These are phyloP conservation scores for Lepus townsendii DNA, from an alignment of 2,797 vertebrate genomes.

Conservation along the genomic window DNA sequence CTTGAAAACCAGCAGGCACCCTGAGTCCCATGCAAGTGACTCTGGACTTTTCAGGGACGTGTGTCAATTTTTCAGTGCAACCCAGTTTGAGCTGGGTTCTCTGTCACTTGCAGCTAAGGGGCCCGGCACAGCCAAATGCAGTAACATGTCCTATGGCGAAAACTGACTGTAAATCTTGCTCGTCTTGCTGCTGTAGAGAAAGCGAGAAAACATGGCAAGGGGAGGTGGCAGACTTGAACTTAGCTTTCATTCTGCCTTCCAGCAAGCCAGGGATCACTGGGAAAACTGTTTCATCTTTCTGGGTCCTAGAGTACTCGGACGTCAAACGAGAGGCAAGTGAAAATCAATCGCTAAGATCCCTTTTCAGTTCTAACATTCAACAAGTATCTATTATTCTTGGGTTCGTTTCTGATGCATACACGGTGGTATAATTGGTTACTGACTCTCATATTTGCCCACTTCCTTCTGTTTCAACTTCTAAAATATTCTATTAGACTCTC, in stretches of 20 bases:
- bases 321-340: conserved; percentile 69
- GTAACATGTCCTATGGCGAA: background rate
- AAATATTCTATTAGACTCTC: conserved; percentile 44
- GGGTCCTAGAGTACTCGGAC: conserved; percentile 23
- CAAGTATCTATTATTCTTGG: conserved; percentile 51
- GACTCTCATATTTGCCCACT: conserved; percentile 66
- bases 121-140: background rate
- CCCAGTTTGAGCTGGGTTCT: background rate
- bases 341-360: conserved; percentile 75
- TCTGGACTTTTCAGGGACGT: background rate
- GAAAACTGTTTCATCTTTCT: conserved; percentile 51
- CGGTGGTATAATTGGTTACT: conserved; percentile 54
- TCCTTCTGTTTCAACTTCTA: conserved; percentile 58
- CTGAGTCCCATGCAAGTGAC: background rate
- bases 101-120: background rate
- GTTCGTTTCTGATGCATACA: conserved; percentile 24
- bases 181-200: background rate
- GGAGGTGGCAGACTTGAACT: background rate
- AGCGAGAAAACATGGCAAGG: background rate
- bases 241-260: background rate
- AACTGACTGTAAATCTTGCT: background rate
- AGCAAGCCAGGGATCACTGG: background rate
- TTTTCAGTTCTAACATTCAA: conserved; percentile 75
- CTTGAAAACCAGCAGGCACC: background rate
- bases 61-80: background rate